phyloP scores from a whole-genome alignment of 1,140 invertebrate genomes.

The Samia ricini region DNA sequence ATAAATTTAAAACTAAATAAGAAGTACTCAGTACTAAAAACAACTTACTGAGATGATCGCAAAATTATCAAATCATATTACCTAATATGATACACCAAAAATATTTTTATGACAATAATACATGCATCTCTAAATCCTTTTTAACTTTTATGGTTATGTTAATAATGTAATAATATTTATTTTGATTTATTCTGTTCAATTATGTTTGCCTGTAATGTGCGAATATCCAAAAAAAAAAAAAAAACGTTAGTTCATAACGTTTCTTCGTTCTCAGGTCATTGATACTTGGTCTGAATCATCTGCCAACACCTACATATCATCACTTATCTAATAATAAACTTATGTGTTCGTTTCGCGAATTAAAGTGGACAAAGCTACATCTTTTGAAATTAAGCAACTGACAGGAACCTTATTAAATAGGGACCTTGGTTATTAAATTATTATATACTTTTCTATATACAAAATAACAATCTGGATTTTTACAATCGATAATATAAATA shows the following conservation, averaged over 20 bases:
- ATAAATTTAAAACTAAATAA: too few species aligned
- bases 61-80: too few species aligned
- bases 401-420: not conserved
- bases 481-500: too few species aligned
- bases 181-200: not conserved
- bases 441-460: too few species aligned
- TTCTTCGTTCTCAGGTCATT: slow-evolving; percentile 6
- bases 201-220: not conserved
- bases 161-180: not conserved
- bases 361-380: not conserved
- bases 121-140: too few species aligned
- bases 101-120: too few species aligned
- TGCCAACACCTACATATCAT: slow-evolving; percentile 6
- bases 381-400: not conserved
- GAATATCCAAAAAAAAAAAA: not conserved
- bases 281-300: slow-evolving; percentile 8
- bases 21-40: too few species aligned
- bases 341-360: not conserved
- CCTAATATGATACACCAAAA: too few species aligned
- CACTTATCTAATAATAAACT: slow-evolving; percentile 3
- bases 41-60: too few species aligned
- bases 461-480: too few species aligned
- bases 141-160: too few species aligned
- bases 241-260: not conserved
- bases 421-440: not conserved